Conservation (phyloP, 2,113 vertebrate genomes). For the Actinemys pallida region DNA sequence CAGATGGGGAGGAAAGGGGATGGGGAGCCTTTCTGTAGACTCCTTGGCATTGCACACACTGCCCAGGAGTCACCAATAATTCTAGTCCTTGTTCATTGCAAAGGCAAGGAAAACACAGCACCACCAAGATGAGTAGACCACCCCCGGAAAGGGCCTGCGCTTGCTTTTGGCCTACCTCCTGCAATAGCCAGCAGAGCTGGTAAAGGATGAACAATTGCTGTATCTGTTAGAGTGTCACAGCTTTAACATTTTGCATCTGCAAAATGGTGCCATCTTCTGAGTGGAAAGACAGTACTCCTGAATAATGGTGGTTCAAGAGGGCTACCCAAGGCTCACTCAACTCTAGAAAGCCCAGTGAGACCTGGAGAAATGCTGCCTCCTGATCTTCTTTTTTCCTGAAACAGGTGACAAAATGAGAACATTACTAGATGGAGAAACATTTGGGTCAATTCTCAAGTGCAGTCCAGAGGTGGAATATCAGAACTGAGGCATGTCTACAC, state of each 20-base stretch:
- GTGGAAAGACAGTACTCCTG: background rate
- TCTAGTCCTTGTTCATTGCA: background rate
- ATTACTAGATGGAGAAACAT: background rate
- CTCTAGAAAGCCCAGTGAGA: background rate
- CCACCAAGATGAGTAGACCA: background rate
- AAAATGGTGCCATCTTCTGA: background rate
- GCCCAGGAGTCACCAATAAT: background rate
- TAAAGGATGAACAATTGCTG: background rate
- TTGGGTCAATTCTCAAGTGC: background rate
- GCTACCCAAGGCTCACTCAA: background rate
- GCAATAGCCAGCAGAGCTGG: rapidly evolving
- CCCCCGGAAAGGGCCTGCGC: background rate
- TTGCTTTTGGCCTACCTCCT: too few relatives aligned
- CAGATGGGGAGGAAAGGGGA: background rate
- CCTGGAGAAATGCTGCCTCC: background rate
- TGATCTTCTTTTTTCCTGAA: background rate
- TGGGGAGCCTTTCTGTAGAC: background rate
- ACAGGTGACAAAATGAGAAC: background rate
- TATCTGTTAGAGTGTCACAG: background rate
- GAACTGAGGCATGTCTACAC: background rate
- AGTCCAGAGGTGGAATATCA: background rate
- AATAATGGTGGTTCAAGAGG: background rate
- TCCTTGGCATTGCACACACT: background rate
- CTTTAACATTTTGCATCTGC: background rate
- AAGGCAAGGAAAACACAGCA: background rate